Conservation (phyloP, 2,888 invertebrate genomes). For the Drosophila kambysellisi region DNA sequence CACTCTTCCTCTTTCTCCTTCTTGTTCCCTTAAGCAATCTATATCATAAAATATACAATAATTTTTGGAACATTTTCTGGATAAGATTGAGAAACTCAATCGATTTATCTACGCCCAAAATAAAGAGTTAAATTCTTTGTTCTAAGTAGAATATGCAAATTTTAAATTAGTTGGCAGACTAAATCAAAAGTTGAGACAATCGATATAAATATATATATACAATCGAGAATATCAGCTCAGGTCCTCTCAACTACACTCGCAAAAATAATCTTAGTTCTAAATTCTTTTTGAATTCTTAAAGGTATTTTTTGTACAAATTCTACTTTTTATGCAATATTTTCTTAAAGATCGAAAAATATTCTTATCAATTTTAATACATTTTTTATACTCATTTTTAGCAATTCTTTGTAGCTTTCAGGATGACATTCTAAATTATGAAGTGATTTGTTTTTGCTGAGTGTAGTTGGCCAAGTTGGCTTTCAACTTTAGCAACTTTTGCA, state of each 20-base stretch:
- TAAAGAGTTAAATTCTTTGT: neutral
- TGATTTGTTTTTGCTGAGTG: neutral
- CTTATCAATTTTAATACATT: neutral
- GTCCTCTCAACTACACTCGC: neutral
- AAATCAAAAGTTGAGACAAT: neutral
- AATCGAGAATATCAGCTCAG: too few relatives aligned
- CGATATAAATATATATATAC: neutral
- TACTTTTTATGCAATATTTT: too few relatives aligned
- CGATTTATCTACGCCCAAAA: neutral
- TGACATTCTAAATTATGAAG: neutral
- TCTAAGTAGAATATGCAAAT: neutral
- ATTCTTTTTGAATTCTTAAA: too few relatives aligned
- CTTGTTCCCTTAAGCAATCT: neutral
- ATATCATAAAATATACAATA: neutral
- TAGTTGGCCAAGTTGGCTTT: neutral
- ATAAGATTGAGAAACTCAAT: neutral
- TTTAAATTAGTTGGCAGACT: neutral
- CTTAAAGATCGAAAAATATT: neutral
- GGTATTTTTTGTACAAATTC: too few relatives aligned
- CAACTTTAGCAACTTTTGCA: slow-evolving; percentile 48
- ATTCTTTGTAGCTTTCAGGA: neutral
- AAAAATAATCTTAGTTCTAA: neutral
- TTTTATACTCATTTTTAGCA: neutral
- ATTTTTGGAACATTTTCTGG: neutral
- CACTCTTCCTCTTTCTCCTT: neutral